Evolutionary conservation across 2,113 vertebrate genomes (phyloP).

Genomic region (Sapayoa aenigma): DNA sequence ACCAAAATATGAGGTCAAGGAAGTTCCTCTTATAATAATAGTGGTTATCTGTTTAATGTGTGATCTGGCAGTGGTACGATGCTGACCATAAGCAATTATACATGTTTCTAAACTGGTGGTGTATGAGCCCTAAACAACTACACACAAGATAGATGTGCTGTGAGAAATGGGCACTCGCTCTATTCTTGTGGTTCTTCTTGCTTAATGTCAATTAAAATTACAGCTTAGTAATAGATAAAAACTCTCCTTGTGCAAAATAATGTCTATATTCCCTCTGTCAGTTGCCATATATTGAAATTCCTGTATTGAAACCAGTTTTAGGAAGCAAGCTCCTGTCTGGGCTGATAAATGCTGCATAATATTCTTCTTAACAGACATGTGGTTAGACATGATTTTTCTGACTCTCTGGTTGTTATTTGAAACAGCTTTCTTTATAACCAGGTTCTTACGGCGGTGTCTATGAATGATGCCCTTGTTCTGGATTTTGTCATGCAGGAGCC

Average conservation of each 20-base stretch:
- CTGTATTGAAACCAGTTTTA: background rate
- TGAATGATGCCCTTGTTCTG: background rate
- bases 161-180: conserved; percentile 61
- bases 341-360: background rate
- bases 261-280: background rate
- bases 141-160: conserved; percentile 43
- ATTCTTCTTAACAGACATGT: background rate
- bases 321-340: background rate
- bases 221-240: conserved; percentile 39
- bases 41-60: conserved; percentile 81
- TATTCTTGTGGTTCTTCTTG: conserved; percentile 57
- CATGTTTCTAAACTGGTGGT: conserved; percentile 75
- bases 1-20: conserved; percentile 76
- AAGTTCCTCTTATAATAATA: conserved; percentile 75
- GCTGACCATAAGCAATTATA: conserved; percentile 75
- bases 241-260: background rate
- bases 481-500: background rate
- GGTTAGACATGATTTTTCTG: background rate
- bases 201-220: conserved; percentile 73
- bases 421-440: background rate
- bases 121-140: conserved; percentile 52
- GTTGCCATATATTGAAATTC: background rate
- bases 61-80: conserved; percentile 73
- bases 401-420: conserved; percentile 7
- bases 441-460: accelerated